Conservation (phyloP, 2,888 invertebrate genomes). For the Tholera decimalis region DNA sequence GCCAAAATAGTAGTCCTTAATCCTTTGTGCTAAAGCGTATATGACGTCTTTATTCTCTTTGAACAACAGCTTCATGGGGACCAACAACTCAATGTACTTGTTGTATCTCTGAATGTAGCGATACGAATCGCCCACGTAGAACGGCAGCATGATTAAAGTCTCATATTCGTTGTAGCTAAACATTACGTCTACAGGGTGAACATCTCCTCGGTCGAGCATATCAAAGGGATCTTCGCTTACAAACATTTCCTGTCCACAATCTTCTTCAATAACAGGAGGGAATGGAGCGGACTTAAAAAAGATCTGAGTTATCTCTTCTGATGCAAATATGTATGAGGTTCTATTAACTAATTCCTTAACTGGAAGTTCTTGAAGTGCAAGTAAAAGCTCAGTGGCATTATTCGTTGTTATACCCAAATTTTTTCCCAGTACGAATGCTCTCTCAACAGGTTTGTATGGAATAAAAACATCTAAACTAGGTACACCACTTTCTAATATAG, state of each 20-base stretch:
- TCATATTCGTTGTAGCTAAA: no score
- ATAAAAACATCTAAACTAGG: constrained; percentile 72
- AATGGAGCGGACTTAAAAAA: constrained; percentile 72
- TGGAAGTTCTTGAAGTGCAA: constrained; percentile 74
- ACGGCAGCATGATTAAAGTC: no score
- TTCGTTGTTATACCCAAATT: constrained; percentile 72
- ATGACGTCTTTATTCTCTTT: no score
- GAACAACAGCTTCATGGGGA: constrained; percentile 73
- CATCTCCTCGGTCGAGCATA: no score
- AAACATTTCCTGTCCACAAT: constrained; percentile 74
- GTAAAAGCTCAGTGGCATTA: constrained; percentile 70
- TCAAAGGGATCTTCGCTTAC: constrained; percentile 70
- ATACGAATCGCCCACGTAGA: no score
- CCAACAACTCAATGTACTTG: constrained; percentile 70
- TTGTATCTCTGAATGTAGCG: constrained; percentile 56
- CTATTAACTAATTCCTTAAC: constrained; percentile 69
- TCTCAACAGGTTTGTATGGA: constrained; percentile 64
- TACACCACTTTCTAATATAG: constrained; percentile 73
- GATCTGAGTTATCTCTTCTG: no score
- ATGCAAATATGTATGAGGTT: no score
- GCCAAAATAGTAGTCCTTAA: no score
- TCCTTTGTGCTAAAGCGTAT: no score
- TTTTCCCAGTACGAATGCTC: constrained; percentile 75
- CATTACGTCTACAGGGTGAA: no score
- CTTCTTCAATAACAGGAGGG: constrained; percentile 77